Percentiles rank a stretch among this genome's conserved stretches.
These are phyloP conservation scores for Premnoplex brunnescens DNA, from an alignment of 2,797 vertebrate species.

Conservation along the genomic window DNA sequence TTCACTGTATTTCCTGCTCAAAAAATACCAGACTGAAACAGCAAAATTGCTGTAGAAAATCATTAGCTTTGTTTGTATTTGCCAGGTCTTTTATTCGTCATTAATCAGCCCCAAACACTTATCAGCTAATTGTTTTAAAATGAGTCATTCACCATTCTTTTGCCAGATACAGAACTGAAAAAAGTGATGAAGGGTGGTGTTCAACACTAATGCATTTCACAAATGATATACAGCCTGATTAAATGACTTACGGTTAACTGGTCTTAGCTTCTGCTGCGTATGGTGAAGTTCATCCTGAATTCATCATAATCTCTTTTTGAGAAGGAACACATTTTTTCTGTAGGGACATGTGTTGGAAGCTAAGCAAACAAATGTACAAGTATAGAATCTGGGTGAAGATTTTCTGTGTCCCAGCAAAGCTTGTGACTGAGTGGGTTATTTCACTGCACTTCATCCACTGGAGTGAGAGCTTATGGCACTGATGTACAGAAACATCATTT, in stretches of 20 bases:
- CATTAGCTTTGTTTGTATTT: not conserved
- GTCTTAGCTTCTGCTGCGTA: not conserved
- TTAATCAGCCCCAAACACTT: not conserved
- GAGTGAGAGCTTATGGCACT: not conserved
- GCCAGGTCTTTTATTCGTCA: not conserved
- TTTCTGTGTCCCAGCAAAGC: not conserved
- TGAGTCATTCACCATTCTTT: not conserved
- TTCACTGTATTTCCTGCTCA: not conserved
- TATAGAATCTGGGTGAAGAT: not conserved
- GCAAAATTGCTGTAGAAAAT: not conserved
- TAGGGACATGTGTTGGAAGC: not conserved
- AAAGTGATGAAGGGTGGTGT: not conserved
- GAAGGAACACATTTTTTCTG: not conserved
- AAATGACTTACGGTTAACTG: not conserved
- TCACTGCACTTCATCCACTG: not conserved
- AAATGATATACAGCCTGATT: not conserved
- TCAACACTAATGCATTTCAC: not conserved
- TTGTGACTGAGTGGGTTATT: not conserved
- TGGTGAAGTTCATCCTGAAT: not conserved
- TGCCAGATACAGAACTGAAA: not conserved
- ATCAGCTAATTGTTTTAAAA: not conserved
- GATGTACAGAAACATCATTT: not conserved
- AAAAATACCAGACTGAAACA: not conserved
- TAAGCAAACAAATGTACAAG: not conserved
- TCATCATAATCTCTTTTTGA: not conserved